These are phyloP conservation scores for Sternotherus odoratus DNA, from an alignment of 2,797 vertebrate species.

Conservation along the genomic window DNA sequence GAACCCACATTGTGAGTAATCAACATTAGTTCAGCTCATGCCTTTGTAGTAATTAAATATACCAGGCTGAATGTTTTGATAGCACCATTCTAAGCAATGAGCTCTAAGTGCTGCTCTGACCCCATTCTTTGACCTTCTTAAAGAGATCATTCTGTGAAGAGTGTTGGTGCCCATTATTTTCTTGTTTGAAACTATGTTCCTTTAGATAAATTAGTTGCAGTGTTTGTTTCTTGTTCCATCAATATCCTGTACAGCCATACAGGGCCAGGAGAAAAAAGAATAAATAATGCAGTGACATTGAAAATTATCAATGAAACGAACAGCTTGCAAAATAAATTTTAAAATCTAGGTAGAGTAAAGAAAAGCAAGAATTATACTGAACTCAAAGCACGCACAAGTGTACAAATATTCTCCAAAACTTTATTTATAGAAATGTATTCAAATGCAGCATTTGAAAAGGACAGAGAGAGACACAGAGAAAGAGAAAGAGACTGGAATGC, in stretches of 20 bases:
- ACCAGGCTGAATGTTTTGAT: background rate
- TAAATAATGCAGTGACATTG: background rate
- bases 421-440: constrained; percentile 79
- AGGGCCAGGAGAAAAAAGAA: background rate
- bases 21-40: background rate
- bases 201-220: background rate
- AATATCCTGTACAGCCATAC: background rate
- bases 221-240: background rate
- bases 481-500: constrained; percentile 34
- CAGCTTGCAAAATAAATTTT: background rate
- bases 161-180: background rate
- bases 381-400: background rate
- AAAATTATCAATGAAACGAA: background rate
- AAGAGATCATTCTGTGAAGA: background rate
- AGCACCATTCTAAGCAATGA: background rate
- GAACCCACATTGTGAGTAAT: background rate
- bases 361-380: background rate
- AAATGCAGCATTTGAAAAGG: constrained; percentile 69
- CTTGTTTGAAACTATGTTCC: background rate
- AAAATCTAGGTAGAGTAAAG: background rate
- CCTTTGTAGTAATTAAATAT: background rate
- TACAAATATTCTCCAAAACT: constrained; percentile 68
- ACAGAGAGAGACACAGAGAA: background rate
- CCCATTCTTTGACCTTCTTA: background rate
- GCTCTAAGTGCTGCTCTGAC: background rate